These are phyloP conservation scores for Micrasema minimum DNA, from an alignment of 1,140 invertebrate genomes.

Conservation along the genomic window DNA sequence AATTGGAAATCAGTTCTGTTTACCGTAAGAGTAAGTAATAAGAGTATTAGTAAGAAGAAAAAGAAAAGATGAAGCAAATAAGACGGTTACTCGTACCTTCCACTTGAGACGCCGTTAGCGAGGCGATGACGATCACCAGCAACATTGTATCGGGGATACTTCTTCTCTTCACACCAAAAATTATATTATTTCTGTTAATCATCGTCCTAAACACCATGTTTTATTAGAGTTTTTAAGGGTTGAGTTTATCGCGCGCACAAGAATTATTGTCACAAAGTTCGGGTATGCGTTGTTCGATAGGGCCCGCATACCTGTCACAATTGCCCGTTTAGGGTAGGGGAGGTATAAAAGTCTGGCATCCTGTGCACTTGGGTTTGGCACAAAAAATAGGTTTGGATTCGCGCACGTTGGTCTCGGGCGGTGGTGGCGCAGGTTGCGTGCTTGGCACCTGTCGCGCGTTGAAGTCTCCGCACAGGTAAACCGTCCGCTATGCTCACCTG, in stretches of 20 bases:
- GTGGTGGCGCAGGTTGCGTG: constrained; percentile 19
- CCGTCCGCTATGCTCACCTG: constrained; percentile 21
- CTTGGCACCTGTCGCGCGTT: constrained; percentile 20
- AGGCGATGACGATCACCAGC: constrained; percentile 9
- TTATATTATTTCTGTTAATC: background rate
- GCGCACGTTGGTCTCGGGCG: constrained; percentile 9
- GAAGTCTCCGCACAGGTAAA: background rate
- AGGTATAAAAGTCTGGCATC: background rate
- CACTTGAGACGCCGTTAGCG: constrained; percentile 26
- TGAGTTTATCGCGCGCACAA: constrained; percentile 15
- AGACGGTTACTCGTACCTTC: constrained; percentile 20
- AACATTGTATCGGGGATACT: constrained; percentile 18
- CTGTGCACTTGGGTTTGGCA: constrained; percentile 4
- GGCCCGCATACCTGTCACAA: constrained; percentile 2
- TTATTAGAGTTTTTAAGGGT: constrained; percentile 18
- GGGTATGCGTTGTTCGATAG: background rate
- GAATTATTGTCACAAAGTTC: constrained; percentile 21
- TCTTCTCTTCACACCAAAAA: constrained; percentile 1
- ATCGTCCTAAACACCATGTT: constrained; percentile 13
- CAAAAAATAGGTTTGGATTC: constrained; percentile 13
- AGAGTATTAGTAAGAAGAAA: too few relatives aligned
- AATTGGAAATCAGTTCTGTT: constrained; percentile 17
- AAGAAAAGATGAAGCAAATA: constrained; percentile 14
- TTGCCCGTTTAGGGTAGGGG: background rate
- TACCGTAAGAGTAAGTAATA: constrained; percentile 24